phyloP scores from a whole-genome alignment of 2,797 vertebrate genomes.

The Karalla daura region DNA sequence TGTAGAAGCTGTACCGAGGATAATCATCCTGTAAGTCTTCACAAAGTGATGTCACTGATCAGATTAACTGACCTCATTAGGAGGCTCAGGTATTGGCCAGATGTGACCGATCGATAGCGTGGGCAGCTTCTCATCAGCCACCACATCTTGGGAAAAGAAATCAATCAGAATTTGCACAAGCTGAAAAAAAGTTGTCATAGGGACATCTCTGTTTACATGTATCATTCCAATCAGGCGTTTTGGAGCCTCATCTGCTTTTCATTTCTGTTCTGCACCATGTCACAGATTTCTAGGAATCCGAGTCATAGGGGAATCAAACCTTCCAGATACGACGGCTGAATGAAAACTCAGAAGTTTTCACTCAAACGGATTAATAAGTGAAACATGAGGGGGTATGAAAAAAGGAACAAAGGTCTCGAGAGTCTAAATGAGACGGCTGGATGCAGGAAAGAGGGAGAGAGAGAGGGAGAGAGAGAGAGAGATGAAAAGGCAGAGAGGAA shows the following conservation, averaged over 20 bases:
- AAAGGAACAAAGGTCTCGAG: conserved; percentile 9
- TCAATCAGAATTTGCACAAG: too few relatives aligned
- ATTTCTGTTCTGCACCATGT: too few relatives aligned
- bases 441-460: conserved; percentile 26
- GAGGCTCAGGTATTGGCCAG: background rate
- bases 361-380: conserved; percentile 25
- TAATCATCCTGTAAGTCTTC: too few relatives aligned
- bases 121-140: background rate
- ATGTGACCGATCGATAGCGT: background rate
- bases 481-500: conserved; percentile 33
- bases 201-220: too few relatives aligned
- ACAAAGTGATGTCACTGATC: too few relatives aligned
- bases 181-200: too few relatives aligned
- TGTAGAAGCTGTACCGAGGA: too few relatives aligned
- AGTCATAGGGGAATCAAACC: conserved; percentile 17
- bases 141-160: too few relatives aligned
- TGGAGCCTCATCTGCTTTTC: too few relatives aligned
- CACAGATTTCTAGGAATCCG: too few relatives aligned
- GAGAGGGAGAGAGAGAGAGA: conserved; percentile 34
- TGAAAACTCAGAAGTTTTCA: conserved; percentile 3
- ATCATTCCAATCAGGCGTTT: too few relatives aligned
- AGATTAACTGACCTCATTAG: background rate
- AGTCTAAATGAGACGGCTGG: conserved; percentile 34
- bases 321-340: background rate
- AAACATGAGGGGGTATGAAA: conserved; percentile 18